Percentiles rank a stretch among this genome's conserved stretches.
Evolutionary conservation across 2,113 vertebrate species (phyloP).

Genomic region (Proterorhinus semilunaris): DNA sequence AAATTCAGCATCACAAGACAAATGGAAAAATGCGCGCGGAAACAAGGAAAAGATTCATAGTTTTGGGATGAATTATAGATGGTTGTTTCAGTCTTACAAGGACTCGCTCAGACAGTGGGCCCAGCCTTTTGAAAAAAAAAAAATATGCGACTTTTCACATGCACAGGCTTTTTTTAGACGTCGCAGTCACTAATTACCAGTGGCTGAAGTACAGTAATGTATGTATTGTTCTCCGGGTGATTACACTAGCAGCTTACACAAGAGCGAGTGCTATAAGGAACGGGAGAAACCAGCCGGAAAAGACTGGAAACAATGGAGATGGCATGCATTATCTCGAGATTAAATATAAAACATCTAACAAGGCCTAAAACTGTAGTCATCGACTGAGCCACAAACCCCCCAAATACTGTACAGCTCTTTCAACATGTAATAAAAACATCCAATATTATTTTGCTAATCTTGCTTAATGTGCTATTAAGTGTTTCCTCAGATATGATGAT

Average conservation of each 20-base stretch:
- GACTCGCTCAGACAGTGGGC: constrained; percentile 39
- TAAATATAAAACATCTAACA: neutral
- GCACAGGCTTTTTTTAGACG: constrained; percentile 26
- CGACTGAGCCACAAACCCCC: too few species aligned
- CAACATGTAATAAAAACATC: too few species aligned
- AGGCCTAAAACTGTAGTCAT: neutral
- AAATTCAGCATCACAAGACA: constrained; percentile 94
- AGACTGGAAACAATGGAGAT: constrained; percentile 16
- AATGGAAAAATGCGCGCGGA: constrained; percentile 90
- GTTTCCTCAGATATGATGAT: too few species aligned
- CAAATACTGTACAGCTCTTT: too few species aligned
- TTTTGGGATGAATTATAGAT: constrained; percentile 95
- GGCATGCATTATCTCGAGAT: neutral
- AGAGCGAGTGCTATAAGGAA: constrained; percentile 37
- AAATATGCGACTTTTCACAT: constrained; percentile 44
- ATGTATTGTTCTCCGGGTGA: constrained; percentile 46
- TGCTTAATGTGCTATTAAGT: too few species aligned
- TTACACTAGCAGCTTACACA: constrained; percentile 47
- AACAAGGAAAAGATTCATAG: constrained; percentile 87
- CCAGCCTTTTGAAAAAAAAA: constrained; percentile 47
- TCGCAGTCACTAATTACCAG: constrained; percentile 48
- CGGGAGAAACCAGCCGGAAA: constrained; percentile 5
- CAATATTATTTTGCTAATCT: too few species aligned
- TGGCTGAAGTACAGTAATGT: constrained; percentile 32
- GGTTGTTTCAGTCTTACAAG: constrained; percentile 65